Evolutionary conservation across 1,140 invertebrate genomes (phyloP).

Genomic region (Phocides pigmalion): DNA sequence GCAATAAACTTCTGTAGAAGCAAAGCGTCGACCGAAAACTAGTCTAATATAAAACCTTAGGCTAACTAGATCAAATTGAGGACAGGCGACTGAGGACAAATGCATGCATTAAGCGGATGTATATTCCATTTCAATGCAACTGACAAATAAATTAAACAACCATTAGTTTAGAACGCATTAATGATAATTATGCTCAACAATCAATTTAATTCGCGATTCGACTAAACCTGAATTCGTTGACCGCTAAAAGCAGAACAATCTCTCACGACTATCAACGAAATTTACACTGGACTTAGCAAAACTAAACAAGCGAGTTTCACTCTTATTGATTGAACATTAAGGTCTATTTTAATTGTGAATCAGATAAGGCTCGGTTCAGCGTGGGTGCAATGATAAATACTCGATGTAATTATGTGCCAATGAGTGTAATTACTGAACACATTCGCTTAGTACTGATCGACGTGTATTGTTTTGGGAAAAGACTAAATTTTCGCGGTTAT

Average conservation of each 20-base stretch:
- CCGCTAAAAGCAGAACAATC: constrained; percentile 32
- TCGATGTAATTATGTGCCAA: constrained; percentile 76
- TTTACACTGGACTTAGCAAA: constrained; percentile 20
- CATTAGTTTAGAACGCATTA: constrained; percentile 35
- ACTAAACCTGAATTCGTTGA: constrained; percentile 12
- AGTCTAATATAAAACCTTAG: neutral
- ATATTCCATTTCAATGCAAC: constrained; percentile 24
- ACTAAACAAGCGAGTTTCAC: constrained; percentile 31
- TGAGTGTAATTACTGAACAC: constrained; percentile 72
- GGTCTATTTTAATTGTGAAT: constrained; percentile 31
- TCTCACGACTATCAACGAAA: constrained; percentile 34
- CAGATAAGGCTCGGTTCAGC: constrained; percentile 47
- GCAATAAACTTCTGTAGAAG: no score
- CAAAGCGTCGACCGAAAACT: no score
- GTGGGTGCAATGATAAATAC: constrained; percentile 75
- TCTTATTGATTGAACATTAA: constrained; percentile 37
- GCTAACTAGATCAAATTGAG: constrained; percentile 8
- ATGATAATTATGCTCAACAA: constrained; percentile 42
- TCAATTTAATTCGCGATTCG: constrained; percentile 33
- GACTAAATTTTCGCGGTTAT: no score
- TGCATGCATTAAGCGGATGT: constrained; percentile 17
- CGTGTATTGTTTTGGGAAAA: no score
- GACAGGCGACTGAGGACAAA: constrained; percentile 12
- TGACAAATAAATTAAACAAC: constrained; percentile 31
- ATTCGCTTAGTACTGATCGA: constrained; percentile 43